Base-by-base conservation (phyloP, 2,888 invertebrate species). In the Tachina lurida region DNA sequence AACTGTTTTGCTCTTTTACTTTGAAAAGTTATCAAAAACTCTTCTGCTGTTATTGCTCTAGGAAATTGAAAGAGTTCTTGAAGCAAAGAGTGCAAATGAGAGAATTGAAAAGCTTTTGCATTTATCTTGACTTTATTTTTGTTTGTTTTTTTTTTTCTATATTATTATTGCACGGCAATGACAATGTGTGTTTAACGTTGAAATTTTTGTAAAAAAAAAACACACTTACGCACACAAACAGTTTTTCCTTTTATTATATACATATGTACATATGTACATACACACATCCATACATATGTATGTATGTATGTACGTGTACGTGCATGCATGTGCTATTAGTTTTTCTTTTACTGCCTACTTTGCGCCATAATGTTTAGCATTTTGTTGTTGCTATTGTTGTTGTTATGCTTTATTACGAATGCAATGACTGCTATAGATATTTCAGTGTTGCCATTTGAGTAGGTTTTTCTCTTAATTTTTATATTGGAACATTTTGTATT, bases 91-190 rank as follows among this genome's bases (percentile, higher is more conserved):
- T 10, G 10, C 3, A 13, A 52, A n/a, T 47, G 63, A 73, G 54
- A 65, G 5, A 3, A 10, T 3, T 4, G 10, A 39, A 73, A 74
- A 81, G 81, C 77, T 75, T 77, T 52, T 56, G 41, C 22, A 74
- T 75, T 77, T 84, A 60, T 75, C 70, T 71, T 79, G 84, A 80
- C 80, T 84, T 81, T 81, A 19, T 68, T 58, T 60, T 7, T 68
- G 43, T 31, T 39, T 41, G n/a, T 31, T 41, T 41, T 62, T 62
- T 67, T 67, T 17, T 62, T 62, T 67, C 56, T 47, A 70, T 75
- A 65, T 83, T 86, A 79, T 83, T 86, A 79, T 86, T 86, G 86
- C 73, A 80, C 86, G 86, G 86, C 86, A 86, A 86, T 86, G 86
- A 86, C 86, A 86, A 52, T 86, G 86, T 86, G 76, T 86, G 83